These are phyloP conservation scores for Cavia porcellus DNA, from an alignment of 2,113 vertebrate genomes.

Conservation along the genomic window DNA sequence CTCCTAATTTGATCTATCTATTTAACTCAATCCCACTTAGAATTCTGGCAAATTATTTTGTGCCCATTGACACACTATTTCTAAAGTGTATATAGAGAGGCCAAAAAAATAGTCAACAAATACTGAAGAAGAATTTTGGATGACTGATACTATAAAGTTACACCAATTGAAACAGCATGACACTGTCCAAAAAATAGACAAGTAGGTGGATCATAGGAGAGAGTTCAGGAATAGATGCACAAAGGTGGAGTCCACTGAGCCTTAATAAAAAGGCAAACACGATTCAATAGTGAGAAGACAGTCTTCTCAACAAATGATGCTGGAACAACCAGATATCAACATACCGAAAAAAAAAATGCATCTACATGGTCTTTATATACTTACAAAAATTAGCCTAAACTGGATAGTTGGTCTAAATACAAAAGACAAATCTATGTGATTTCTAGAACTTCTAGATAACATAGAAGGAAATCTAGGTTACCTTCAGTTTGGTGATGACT, in stretches of 20 bases:
- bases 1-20: neutral
- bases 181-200: neutral
- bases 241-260: neutral
- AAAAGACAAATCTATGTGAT: slow-evolving; percentile 25
- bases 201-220: neutral
- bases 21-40: neutral
- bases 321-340: neutral
- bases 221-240: neutral
- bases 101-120: neutral
- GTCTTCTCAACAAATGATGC: neutral
- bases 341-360: neutral
- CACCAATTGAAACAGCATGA: neutral
- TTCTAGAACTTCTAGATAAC: neutral
- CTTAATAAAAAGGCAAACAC: neutral
- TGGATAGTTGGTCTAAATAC: neutral
- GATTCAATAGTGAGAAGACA: neutral
- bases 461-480: neutral
- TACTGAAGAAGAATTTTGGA: neutral
- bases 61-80: neutral
- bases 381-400: neutral
- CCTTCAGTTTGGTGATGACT: neutral
- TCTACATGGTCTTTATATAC: neutral
- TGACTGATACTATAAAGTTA: neutral
- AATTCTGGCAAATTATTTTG: neutral
- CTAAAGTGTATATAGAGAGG: neutral